Percentiles rank a stretch among this genome's conserved stretches.
Conservation (phyloP, 2,113 vertebrate species). For the Bambusicola thoracicus region DNA sequence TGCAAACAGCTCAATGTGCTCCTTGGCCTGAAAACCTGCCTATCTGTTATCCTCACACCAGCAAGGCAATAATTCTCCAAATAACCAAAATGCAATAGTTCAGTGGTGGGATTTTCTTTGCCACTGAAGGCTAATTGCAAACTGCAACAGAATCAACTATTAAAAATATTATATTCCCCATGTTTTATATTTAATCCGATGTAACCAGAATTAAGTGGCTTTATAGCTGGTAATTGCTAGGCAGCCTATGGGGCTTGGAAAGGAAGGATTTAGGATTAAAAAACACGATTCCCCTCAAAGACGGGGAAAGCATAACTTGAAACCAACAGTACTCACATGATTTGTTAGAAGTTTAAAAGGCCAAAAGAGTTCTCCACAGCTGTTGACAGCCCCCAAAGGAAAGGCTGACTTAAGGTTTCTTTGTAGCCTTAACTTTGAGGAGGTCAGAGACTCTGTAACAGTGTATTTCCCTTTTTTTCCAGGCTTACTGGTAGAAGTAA, state of each 20-base stretch:
- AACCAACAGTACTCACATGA: background rate
- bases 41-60: no score
- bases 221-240: background rate
- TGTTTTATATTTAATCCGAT: background rate
- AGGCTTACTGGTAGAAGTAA: background rate
- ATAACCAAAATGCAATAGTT: background rate
- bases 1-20: background rate
- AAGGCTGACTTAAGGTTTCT: background rate
- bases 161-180: background rate
- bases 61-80: background rate
- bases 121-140: background rate
- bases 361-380: background rate
- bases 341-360: background rate
- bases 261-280: background rate
- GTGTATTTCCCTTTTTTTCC: background rate
- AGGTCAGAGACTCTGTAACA: background rate
- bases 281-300: background rate
- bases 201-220: background rate
- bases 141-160: background rate
- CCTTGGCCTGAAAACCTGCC: background rate
- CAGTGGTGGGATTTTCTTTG: background rate
- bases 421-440: background rate
- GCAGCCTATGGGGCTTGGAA: background rate
- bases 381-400: background rate
- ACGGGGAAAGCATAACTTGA: background rate